These are phyloP conservation scores for Bos taurus DNA, from an alignment of 2,113 vertebrate genomes.

Conservation along the genomic window DNA sequence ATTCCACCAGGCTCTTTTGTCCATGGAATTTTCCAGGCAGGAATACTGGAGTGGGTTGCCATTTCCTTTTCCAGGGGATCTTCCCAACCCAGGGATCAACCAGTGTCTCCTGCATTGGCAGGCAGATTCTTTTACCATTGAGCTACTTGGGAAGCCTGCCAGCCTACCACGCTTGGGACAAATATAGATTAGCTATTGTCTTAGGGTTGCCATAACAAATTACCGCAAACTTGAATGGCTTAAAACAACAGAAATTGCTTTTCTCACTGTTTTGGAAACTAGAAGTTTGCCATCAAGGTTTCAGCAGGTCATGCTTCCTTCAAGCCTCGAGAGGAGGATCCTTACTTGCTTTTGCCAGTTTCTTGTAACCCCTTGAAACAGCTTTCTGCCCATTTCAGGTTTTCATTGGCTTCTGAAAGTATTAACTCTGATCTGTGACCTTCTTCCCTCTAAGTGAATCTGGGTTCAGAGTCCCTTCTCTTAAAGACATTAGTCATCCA, in stretches of 20 bases:
- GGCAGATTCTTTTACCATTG: neutral
- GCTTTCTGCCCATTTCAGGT: neutral
- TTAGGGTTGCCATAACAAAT: neutral
- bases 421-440: neutral
- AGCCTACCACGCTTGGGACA: neutral
- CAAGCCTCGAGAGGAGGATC: rapidly evolving
- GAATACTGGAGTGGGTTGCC: neutral
- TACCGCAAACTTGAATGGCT: neutral
- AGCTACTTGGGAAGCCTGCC: neutral
- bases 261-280: neutral
- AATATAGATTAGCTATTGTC: neutral
- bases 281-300: neutral
- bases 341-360: neutral
- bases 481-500: neutral
- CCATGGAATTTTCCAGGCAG: neutral
- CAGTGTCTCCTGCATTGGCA: neutral
- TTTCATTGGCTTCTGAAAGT: neutral
- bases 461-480: neutral
- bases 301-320: neutral
- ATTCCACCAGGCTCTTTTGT: neutral
- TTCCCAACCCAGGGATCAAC: neutral
- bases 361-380: neutral
- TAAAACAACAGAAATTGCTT: neutral
- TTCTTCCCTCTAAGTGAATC: neutral
- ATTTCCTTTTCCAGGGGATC: neutral